These are phyloP conservation scores for Lasioglossum leucozonium DNA, from an alignment of 2,888 invertebrate species.

Conservation along the genomic window DNA sequence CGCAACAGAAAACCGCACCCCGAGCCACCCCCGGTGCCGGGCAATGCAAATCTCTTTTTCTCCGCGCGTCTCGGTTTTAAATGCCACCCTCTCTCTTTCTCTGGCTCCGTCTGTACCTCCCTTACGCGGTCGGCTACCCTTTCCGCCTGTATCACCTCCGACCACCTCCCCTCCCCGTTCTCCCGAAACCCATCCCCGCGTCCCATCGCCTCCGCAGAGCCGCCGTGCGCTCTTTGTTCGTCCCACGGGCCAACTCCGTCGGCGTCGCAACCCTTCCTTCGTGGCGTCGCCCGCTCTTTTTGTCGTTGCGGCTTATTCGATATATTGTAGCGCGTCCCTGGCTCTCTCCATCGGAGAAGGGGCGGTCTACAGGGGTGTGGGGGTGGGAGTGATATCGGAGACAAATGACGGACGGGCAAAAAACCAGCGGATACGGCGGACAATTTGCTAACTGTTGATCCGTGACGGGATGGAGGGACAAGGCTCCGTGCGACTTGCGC, in stretches of 20 bases:
- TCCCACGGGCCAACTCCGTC: conserved; percentile 64
- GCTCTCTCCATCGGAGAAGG: conserved; percentile 26
- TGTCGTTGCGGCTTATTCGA: conserved; percentile 84
- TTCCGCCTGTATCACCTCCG: conserved; percentile 61
- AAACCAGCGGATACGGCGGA: conserved; percentile 81
- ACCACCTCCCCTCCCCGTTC: conserved; percentile 15
- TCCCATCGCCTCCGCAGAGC: conserved; percentile 52
- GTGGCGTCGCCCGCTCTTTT: conserved; percentile 79
- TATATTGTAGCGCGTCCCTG: conserved; percentile 79
- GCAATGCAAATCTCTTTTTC: conserved; percentile 82
- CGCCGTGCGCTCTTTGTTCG: conserved; percentile 57
- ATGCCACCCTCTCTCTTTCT: conserved; percentile 76
- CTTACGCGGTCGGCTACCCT: conserved; percentile 66
- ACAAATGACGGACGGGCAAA: conserved; percentile 83
- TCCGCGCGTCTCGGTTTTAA: conserved; percentile 81
- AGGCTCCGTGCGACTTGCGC: conserved; percentile 31
- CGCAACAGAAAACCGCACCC: conserved; percentile 68
- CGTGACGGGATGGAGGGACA: conserved; percentile 44
- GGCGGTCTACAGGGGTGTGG: conserved; percentile 18
- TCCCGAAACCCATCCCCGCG: conserved; percentile 33
- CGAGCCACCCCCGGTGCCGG: conserved; percentile 67
- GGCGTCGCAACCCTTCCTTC: conserved; percentile 76
- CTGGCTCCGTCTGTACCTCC: conserved; percentile 56
- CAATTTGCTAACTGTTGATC: conserved; percentile 58
- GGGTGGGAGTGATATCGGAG: conserved; percentile 82